phyloP scores from a whole-genome alignment of 2,797 vertebrate genomes.

The Gambusia yucatana region DNA sequence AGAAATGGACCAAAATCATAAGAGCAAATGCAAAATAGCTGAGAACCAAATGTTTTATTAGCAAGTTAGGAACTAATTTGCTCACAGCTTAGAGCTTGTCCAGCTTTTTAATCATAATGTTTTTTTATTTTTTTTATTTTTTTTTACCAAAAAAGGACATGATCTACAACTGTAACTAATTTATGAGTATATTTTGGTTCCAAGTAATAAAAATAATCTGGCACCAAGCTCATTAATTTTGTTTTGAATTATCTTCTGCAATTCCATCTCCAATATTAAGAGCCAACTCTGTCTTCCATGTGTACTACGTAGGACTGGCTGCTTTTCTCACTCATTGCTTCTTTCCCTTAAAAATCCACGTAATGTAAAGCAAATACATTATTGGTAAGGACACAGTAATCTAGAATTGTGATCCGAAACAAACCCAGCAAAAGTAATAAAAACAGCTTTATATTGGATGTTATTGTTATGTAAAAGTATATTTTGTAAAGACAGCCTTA shows the following conservation, averaged over 20 bases:
- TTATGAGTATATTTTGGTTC: conserved; percentile 18
- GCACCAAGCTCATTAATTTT: conserved; percentile 25
- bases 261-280: conserved; percentile 16
- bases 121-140: not conserved
- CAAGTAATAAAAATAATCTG: conserved; percentile 17
- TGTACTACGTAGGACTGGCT: not conserved
- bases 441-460: not conserved
- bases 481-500: not conserved
- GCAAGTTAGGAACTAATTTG: conserved; percentile 18
- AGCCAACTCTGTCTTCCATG: not conserved
- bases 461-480: not conserved
- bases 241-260: conserved; percentile 21
- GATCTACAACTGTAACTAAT: conserved; percentile 7
- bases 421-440: not conserved
- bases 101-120: not conserved
- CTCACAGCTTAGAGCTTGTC: not conserved
- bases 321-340: not conserved
- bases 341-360: not conserved
- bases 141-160: not conserved
- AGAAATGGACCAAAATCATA: not conserved
- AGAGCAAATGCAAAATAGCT: not conserved
- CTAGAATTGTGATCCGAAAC: not conserved
- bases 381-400: not conserved
- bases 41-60: not conserved
- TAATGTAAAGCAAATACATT: not conserved